phyloP scores from a whole-genome alignment of 2,888 invertebrate species.

The Bombyx huttoni region DNA sequence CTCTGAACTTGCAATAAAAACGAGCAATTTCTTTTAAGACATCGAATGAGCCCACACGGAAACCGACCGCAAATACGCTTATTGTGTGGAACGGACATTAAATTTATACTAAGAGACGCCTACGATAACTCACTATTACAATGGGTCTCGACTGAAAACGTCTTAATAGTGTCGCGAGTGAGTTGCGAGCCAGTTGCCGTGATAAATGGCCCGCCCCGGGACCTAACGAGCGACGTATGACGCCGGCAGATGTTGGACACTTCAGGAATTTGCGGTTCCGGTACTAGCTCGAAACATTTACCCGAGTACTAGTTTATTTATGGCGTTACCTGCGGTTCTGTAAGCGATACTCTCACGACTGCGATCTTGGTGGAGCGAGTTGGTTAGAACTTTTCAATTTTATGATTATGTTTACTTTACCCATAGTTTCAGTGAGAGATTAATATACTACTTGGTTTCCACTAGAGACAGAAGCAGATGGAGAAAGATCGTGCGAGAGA shows the following conservation, averaged over 20 bases:
- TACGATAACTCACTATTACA: slow-evolving; percentile 40
- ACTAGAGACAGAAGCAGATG: too few species aligned
- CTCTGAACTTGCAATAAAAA: slow-evolving; percentile 18
- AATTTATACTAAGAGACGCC: slow-evolving; percentile 35
- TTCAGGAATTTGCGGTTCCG: slow-evolving; percentile 14
- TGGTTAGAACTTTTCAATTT: not conserved
- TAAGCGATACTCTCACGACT: not conserved
- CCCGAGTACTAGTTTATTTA: not conserved
- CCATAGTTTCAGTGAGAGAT: too few species aligned
- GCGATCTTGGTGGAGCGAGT: not conserved
- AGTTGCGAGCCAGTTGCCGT: slow-evolving; percentile 25
- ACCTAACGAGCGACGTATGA: slow-evolving; percentile 32
- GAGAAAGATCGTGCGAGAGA: too few species aligned
- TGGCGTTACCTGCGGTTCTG: slow-evolving; percentile 12
- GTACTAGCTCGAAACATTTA: slow-evolving; percentile 3
- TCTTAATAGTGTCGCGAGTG: slow-evolving; percentile 37
- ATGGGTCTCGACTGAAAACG: slow-evolving; percentile 34
- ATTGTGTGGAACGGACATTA: slow-evolving; percentile 27
- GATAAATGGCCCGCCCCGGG: slow-evolving; percentile 35
- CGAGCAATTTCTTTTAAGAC: slow-evolving; percentile 25
- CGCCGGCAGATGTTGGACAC: slow-evolving; percentile 25
- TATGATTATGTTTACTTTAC: too few species aligned
- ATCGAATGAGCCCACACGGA: slow-evolving; percentile 14
- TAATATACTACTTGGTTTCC: too few species aligned
- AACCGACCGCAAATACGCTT: slow-evolving; percentile 5